Percentiles rank a stretch among this genome's conserved stretches.
These are phyloP conservation scores for Sipha flava DNA, from an alignment of 1,140 invertebrate species.

Conservation along the genomic window DNA sequence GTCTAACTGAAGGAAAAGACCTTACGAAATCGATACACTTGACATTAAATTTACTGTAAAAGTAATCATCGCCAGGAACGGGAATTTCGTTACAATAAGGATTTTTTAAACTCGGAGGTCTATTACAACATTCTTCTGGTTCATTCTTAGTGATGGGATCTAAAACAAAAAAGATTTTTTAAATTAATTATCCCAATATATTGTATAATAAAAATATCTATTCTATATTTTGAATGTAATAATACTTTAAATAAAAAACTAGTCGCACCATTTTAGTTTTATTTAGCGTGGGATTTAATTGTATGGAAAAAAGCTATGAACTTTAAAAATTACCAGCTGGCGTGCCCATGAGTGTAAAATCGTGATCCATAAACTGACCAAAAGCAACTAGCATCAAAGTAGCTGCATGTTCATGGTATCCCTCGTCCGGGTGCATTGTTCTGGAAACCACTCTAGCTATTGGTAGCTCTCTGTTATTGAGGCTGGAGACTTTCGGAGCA, in stretches of 20 bases:
- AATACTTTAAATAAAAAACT: too few relatives aligned
- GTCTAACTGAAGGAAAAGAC: slow-evolving; percentile 73
- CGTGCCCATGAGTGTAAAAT: slow-evolving; percentile 48
- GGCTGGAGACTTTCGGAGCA: slow-evolving; percentile 38
- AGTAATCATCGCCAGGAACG: slow-evolving; percentile 86
- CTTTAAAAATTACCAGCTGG: slow-evolving; percentile 44
- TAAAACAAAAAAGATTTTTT: slow-evolving; percentile 45
- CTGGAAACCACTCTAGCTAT: slow-evolving; percentile 47
- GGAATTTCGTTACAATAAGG: slow-evolving; percentile 86
- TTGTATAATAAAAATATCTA: too few relatives aligned
- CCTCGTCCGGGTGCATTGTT: slow-evolving; percentile 45
- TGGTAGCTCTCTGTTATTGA: slow-evolving; percentile 43
- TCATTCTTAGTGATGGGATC: slow-evolving; percentile 77
- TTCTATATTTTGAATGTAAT: neutral
- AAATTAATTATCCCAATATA: too few relatives aligned
- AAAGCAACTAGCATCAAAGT: slow-evolving; percentile 49
- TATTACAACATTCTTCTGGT: slow-evolving; percentile 77
- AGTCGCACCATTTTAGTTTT: too few relatives aligned
- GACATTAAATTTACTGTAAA: slow-evolving; percentile 77
- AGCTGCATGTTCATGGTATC: slow-evolving; percentile 45
- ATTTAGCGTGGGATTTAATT: too few relatives aligned
- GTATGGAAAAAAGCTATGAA: too few relatives aligned
- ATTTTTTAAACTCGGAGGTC: slow-evolving; percentile 68
- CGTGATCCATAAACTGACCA: slow-evolving; percentile 52
- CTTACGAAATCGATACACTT: slow-evolving; percentile 81